Evolutionary conservation across 2,888 invertebrate species (phyloP).

Genomic region (Lordiphosa fenestrarum): DNA sequence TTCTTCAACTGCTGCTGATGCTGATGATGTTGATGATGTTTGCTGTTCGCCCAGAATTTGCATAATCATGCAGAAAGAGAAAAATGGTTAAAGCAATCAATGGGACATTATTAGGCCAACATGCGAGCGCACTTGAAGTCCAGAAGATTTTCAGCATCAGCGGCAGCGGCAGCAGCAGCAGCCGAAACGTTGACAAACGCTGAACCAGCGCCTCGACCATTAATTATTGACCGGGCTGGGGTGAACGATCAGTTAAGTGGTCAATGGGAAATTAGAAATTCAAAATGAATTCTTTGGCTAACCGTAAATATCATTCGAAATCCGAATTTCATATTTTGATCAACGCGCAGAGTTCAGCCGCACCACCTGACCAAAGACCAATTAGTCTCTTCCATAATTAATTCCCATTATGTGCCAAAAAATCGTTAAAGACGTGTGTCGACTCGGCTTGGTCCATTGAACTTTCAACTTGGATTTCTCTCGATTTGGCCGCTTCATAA

Average conservation of each 20-base stretch:
- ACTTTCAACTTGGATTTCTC: constrained; percentile 58
- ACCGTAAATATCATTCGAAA: constrained; percentile 10
- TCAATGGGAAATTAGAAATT: constrained; percentile 30
- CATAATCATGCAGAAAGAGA: constrained; percentile 49
- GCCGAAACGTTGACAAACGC: constrained; percentile 10
- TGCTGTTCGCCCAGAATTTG: constrained; percentile 41
- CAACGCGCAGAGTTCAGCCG: constrained; percentile 19
- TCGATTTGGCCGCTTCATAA: constrained; percentile 7
- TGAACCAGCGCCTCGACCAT: constrained; percentile 24
- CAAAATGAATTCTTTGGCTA: constrained; percentile 16
- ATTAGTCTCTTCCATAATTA: constrained; percentile 48
- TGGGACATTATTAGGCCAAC: constrained; percentile 61
- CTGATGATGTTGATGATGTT: constrained; percentile 8
- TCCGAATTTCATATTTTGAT: constrained; percentile 14
- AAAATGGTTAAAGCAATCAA: constrained; percentile 31
- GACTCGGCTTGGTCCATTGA: constrained; percentile 46
- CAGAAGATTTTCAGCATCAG: constrained; percentile 2
- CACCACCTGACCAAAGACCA: constrained; percentile 44
- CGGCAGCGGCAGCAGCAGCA: background rate
- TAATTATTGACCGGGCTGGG: constrained; percentile 48
- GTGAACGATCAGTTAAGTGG: constrained; percentile 70
- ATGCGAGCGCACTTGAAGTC: constrained; percentile 44
- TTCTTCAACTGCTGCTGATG: constrained; percentile 2
- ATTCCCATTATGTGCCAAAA: constrained; percentile 39
- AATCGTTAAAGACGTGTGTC: background rate